Conservation (phyloP, 2,113 vertebrate genomes). For the Stomatorhinus ivindoensis region DNA sequence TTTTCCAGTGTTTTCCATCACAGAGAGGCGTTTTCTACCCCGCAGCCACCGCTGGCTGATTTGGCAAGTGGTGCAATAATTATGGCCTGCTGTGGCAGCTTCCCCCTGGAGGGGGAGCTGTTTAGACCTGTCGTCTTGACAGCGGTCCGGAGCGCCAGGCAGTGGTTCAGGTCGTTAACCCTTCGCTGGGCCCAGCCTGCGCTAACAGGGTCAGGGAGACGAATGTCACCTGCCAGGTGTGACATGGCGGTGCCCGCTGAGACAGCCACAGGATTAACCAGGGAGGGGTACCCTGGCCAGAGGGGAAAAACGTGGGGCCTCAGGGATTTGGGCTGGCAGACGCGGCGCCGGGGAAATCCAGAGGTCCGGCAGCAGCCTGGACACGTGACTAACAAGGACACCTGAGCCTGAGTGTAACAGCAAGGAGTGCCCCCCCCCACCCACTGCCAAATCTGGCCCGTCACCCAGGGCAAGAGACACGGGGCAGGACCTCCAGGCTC, state of each 20-base stretch:
- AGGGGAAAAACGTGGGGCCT: slow-evolving; percentile 44
- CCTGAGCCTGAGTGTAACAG: slow-evolving; percentile 60
- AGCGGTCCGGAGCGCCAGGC: background rate
- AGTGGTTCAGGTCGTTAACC: background rate
- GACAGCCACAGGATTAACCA: slow-evolving; percentile 40
- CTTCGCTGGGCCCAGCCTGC: background rate
- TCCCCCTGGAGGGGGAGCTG: slow-evolving; percentile 6
- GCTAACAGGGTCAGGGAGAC: slow-evolving; percentile 40
- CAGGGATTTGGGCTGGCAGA: slow-evolving; percentile 27
- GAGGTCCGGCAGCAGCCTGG: slow-evolving; percentile 14
- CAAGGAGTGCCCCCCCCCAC: slow-evolving; percentile 42
- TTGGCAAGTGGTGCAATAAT: background rate
- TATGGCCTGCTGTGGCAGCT: background rate
- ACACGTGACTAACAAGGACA: slow-evolving; percentile 58
- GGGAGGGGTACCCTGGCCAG: slow-evolving; percentile 37
- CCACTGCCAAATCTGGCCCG: slow-evolving; percentile 42
- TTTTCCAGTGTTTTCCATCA: background rate
- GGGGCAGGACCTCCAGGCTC: slow-evolving; percentile 45
- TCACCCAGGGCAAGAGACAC: slow-evolving; percentile 20
- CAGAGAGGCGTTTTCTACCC: background rate
- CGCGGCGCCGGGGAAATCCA: background rate
- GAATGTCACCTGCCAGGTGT: slow-evolving; percentile 52
- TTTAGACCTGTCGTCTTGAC: background rate
- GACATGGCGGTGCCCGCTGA: slow-evolving; percentile 8
- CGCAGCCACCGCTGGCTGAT: background rate